Evolutionary conservation across 1,140 invertebrate species (phyloP).

Genomic region (Drosophila nigromelanica): DNA sequence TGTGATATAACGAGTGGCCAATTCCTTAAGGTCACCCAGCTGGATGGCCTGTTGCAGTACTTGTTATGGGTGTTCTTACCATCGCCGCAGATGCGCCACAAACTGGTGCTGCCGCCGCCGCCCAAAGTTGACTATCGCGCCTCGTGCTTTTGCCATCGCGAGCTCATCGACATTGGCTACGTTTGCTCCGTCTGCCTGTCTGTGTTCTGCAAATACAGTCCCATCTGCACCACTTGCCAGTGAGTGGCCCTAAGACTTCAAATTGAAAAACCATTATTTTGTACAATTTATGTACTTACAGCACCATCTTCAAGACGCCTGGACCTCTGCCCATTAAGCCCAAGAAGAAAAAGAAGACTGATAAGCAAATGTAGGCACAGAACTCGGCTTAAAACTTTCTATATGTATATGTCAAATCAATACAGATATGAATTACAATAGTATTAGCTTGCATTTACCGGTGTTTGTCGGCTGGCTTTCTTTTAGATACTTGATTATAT

Average conservation of each 20-base stretch:
- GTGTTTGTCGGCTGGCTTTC: background rate
- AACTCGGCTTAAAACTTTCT: background rate
- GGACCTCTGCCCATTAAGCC: slow-evolving; percentile 86
- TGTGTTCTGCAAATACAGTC: slow-evolving; percentile 98
- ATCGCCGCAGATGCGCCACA: slow-evolving; percentile 90
- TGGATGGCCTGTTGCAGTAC: slow-evolving; percentile 95
- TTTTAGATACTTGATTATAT: too few relatives aligned
- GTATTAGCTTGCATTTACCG: background rate
- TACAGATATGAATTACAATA: background rate
- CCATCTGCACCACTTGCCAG: slow-evolving; percentile 98
- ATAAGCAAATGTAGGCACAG: slow-evolving; percentile 54
- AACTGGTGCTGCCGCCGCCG: slow-evolving; percentile 94
- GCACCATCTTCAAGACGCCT: slow-evolving; percentile 89
- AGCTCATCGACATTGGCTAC: slow-evolving; percentile 97
- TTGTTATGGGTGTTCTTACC: slow-evolving; percentile 98
- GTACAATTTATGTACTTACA: slow-evolving; percentile 83
- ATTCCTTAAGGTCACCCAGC: slow-evolving; percentile 92
- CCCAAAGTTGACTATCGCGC: slow-evolving; percentile 97
- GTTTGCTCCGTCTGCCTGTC: slow-evolving; percentile 99
- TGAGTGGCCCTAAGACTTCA: slow-evolving; percentile 85
- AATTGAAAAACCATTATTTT: background rate
- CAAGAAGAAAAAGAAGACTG: slow-evolving; percentile 87
- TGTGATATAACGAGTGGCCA: slow-evolving; percentile 98
- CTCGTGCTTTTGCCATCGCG: slow-evolving; percentile 99
- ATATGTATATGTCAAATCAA: background rate